Evolutionary conservation across 2,888 invertebrate genomes (phyloP), one percentile per base, ranked within the genome.

Genomic region (Amphipoea lucens): DNA sequence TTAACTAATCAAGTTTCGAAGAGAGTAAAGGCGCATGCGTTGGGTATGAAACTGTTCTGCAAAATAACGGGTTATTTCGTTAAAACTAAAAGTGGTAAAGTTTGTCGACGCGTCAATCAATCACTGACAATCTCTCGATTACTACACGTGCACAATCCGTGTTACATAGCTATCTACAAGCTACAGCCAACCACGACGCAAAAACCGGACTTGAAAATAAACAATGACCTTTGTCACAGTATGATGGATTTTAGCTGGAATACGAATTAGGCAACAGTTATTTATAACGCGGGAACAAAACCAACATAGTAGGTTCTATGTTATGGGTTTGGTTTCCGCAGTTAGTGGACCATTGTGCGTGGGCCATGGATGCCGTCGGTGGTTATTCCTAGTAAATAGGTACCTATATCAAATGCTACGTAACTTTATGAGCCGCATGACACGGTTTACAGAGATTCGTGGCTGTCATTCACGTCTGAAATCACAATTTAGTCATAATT

Each of bases 101-200:
- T 72, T n/a, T 4, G 60, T 51, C 57, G 48, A 48, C 29, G 12
- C 63, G 36, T 83, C 74, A 67, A 76, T 81, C 77, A 82, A 82
- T 82, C 73, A 65, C 74, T 84, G 71, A 73, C 72, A 74, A 62
- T 29, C 23, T 60, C 57, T 48, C 1, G 63, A 57, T 42, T 48
- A 48, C 60, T 36, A 29, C 68, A 62, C 45, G 40, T 57, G 45
- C 36, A 36, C n/a, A 67, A 45, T 62, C 45, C 7, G 14, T 67
- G 29, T 17, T 17, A 29, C 2, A 65, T 29, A 7, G 7, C n/a
- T 74, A 83, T 63, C 67, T 54, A 51, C 4, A 54, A 3, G 60
- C 42, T 83, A 23, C 40, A 23, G 6, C 20, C n/a, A 42, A 51
- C 11, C 40, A 42, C 4, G 11, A 29, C 29, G 23, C 36, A 36